Conservation (phyloP, 2,888 invertebrate species). For the Hololepta plana region DNA sequence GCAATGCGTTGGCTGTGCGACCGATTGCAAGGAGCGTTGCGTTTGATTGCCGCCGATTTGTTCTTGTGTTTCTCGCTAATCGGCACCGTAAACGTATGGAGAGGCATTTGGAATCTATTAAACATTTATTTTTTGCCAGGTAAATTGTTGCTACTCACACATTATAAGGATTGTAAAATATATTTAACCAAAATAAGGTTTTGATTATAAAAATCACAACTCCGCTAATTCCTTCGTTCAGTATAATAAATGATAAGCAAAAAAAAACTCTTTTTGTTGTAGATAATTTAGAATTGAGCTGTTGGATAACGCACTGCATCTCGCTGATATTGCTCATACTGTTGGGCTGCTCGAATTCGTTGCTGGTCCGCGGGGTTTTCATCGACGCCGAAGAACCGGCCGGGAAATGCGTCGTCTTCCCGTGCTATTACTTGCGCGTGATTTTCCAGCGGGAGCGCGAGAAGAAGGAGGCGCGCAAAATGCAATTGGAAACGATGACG, state of each 20-base stretch:
- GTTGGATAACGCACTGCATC: constrained; percentile 61
- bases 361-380: constrained; percentile 72
- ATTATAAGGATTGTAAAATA: too few species aligned
- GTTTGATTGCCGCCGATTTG: constrained; percentile 54
- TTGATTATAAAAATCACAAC: too few species aligned
- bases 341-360: constrained; percentile 71
- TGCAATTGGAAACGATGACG: constrained; percentile 13
- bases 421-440: constrained; percentile 63
- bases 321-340: constrained; percentile 57
- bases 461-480: constrained; percentile 29
- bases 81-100: constrained; percentile 77
- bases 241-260: constrained; percentile 4
- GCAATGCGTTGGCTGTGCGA: constrained; percentile 52
- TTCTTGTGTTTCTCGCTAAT: constrained; percentile 61
- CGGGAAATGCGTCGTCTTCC: constrained; percentile 67
- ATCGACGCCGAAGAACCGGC: constrained; percentile 74
- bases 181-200: too few species aligned
- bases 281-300: constrained; percentile 57
- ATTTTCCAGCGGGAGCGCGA: constrained; percentile 52
- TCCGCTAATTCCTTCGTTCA: constrained; percentile 1
- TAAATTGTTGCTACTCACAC: constrained; percentile 21
- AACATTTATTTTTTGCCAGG: constrained; percentile 65
- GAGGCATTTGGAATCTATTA: constrained; percentile 68
- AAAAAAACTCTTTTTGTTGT: constrained; percentile 16
- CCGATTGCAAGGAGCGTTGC: constrained; percentile 42